Base-by-base conservation (phyloP, 2,888 invertebrate genomes). In the Uloborus plumipes region DNA sequence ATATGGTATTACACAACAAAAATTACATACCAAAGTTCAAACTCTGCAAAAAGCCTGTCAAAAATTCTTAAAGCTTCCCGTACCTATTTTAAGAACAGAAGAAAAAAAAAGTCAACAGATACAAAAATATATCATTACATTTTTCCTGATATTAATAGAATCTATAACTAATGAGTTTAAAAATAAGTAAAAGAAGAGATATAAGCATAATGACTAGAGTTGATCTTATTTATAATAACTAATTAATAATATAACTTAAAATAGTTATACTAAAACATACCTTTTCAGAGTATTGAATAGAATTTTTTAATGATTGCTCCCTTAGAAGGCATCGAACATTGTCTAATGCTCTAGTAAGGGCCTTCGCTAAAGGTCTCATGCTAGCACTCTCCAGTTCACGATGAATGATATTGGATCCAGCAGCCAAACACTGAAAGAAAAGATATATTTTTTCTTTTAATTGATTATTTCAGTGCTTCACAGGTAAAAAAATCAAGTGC, bases 371-470 rank as follows among this genome's bases (percentile, higher is more conserved):
- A 0, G 99, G 99, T 50, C 99, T 93, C 95, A 99, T 98, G 53
- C 94, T 94, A 67, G 96, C 95, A 88, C 97, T 97, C 89, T 99
- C 99, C 73, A 93, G 92, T 89, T 99, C 99, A 74, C 98, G 93
- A 89, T 99, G 98, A 93, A 99, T 94, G 86, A 99, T 99, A 73
- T 97, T 98, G 0, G 98, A 98, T 59, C 99, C 99, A 47, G 99
- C 99, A 39, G 99, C 98, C 86, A 99, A 91, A 89, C 99, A 99
- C 94, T 95, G 90, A 2, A 92, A 91, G 26, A 26, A 26, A 85
- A 80, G 26, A 26, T 4, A 76, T 64, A 4, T 26, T 26, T 26
- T 26, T 26, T 26, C 26, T 26, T 26, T 2, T 26, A 26, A 26
- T 26, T 26, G 26, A 26, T 26, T 26, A 26, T 26, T 26, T 26